Conservation (phyloP, 2,113 vertebrate species). For the Phainopepla nitens region DNA sequence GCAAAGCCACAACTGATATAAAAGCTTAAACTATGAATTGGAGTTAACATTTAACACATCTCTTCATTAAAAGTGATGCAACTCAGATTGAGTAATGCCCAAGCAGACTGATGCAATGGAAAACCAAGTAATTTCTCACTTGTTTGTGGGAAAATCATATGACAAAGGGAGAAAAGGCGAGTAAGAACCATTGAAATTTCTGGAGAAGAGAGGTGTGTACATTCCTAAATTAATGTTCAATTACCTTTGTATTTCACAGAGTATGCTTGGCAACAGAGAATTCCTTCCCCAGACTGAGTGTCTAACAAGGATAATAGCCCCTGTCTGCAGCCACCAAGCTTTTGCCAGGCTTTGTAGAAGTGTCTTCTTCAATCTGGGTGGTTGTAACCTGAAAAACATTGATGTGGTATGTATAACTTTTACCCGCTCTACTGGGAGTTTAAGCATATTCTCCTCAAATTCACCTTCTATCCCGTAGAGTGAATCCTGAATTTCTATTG, state of each 20-base stretch:
- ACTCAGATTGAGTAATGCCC: not conserved
- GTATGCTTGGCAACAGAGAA: constrained; percentile 74
- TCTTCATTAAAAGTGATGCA: not conserved
- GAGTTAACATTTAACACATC: not conserved
- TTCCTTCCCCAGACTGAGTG: constrained; percentile 73
- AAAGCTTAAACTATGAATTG: not conserved
- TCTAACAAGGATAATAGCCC: constrained; percentile 74
- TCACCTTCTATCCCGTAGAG: not conserved
- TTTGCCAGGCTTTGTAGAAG: constrained; percentile 77
- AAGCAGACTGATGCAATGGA: not conserved
- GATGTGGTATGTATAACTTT: constrained; percentile 72
- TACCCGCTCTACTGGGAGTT: not conserved
- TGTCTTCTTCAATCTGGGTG: constrained; percentile 79
- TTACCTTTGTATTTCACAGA: constrained; percentile 46
- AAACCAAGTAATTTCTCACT: not conserved
- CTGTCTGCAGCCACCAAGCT: constrained; percentile 67
- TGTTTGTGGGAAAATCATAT: not conserved
- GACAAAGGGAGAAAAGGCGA: not conserved
- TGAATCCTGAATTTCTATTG: not conserved
- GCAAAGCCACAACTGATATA: not conserved
- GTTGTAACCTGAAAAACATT: constrained; percentile 81
- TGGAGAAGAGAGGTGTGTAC: not conserved
- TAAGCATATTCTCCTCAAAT: not conserved
- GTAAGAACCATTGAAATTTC: not conserved
- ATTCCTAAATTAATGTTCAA: not conserved